Conservation (phyloP, 1,140 invertebrate genomes). For the Anoplophora glabripennis region DNA sequence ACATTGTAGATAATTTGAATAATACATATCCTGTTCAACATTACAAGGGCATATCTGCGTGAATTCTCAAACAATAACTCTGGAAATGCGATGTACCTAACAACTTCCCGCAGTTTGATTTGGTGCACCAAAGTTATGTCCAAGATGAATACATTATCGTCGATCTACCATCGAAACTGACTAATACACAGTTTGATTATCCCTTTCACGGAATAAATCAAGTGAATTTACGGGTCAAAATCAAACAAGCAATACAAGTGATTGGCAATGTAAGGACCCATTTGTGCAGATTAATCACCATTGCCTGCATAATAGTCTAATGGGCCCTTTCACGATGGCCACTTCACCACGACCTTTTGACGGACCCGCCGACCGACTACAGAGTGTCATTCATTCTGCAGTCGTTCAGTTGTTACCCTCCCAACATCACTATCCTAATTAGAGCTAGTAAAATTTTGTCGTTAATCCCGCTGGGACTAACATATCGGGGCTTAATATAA, state of each 20-base stretch:
- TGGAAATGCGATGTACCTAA: no score
- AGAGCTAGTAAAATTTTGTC: no score
- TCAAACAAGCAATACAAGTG: conserved; percentile 33
- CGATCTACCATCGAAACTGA: conserved; percentile 9
- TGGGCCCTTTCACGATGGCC: conserved; percentile 30
- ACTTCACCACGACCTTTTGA: conserved; percentile 37
- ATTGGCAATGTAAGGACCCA: conserved; percentile 30
- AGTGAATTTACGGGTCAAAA: conserved; percentile 27
- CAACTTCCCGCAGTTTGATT: no score
- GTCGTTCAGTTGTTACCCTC: neutral
- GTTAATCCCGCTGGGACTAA: no score
- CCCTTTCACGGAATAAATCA: conserved; percentile 11
- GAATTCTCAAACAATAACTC: no score
- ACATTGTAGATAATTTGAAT: no score
- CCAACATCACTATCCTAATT: no score
- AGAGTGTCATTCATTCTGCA: conserved; percentile 7
- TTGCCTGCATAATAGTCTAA: conserved; percentile 18
- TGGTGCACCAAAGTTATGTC: no score
- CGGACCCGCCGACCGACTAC: conserved; percentile 17
- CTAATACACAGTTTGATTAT: conserved; percentile 19
- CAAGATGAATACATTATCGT: no score
- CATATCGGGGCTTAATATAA: no score
- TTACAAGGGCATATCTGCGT: no score
- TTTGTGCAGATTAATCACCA: conserved; percentile 33
- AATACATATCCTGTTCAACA: no score